phyloP scores from a whole-genome alignment of 2,113 vertebrate genomes.

The Poeciliopsis occidentalis region DNA sequence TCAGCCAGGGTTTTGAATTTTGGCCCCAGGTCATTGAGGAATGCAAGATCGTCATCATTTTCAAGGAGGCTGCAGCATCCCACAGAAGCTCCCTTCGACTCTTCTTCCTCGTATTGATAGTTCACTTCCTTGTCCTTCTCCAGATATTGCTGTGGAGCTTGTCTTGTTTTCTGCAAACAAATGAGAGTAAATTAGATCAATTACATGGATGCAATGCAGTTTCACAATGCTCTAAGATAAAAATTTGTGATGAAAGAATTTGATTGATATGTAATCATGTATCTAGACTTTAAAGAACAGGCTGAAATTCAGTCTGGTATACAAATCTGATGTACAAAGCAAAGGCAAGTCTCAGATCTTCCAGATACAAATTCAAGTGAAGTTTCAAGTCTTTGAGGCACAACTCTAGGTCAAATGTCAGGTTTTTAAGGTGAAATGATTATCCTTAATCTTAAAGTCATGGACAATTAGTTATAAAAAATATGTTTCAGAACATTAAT shows the following conservation, averaged over 20 bases:
- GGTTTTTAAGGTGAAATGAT: no score
- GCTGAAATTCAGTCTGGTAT: no score
- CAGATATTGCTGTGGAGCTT: slow-evolving; percentile 65
- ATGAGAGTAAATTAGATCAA: not conserved
- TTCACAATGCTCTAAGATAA: not conserved
- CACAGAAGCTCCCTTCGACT: slow-evolving; percentile 85
- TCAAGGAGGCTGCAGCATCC: slow-evolving; percentile 90
- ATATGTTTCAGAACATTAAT: no score
- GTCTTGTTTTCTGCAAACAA: slow-evolving; percentile 84
- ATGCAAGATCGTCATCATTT: slow-evolving; percentile 85
- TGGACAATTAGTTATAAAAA: no score
- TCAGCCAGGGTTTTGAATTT: slow-evolving; percentile 93
- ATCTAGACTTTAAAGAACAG: no score
- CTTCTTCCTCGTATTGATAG: slow-evolving; percentile 86
- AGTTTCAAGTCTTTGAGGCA: no score
- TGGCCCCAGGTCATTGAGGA: slow-evolving; percentile 87
- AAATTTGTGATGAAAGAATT: not conserved
- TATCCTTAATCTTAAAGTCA: no score
- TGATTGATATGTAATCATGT: not conserved
- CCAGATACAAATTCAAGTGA: no score
- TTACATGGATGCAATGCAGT: not conserved
- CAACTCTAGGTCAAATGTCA: no score
- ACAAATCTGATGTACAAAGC: no score
- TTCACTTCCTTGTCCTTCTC: slow-evolving; percentile 77
- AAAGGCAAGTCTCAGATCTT: no score